These are phyloP conservation scores for Chrysodeixis includens DNA, from an alignment of 2,888 invertebrate genomes.

Conservation along the genomic window DNA sequence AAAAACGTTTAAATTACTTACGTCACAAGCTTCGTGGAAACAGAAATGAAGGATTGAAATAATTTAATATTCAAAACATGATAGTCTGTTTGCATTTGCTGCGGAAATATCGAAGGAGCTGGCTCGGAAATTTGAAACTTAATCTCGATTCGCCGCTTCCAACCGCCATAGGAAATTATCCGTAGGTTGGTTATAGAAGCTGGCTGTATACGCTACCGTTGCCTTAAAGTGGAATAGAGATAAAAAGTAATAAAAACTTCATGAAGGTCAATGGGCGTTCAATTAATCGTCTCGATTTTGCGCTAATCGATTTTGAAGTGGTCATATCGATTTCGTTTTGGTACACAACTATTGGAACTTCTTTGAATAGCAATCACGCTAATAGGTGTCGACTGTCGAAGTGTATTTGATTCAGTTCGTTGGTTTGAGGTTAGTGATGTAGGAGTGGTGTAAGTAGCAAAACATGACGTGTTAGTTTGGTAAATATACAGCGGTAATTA, in stretches of 20 bases:
- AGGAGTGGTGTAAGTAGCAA: conserved; percentile 12
- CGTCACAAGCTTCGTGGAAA: too few species aligned
- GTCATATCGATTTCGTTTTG: conserved; percentile 52
- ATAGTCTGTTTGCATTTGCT: conserved; percentile 32
- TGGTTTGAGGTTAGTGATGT: conserved; percentile 16
- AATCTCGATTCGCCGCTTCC: conserved; percentile 45
- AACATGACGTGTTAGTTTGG: conserved; percentile 6
- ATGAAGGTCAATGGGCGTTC: conserved; percentile 50
- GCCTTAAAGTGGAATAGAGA: conserved; percentile 30
- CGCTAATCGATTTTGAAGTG: conserved; percentile 59
- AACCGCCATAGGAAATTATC: conserved; percentile 43
- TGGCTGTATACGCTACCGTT: conserved; percentile 23
- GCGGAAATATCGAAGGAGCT: conserved; percentile 50
- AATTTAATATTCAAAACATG: conserved; percentile 24
- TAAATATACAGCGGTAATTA: too few species aligned
- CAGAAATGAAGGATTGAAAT: conserved; percentile 14
- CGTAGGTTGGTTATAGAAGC: conserved; percentile 23
- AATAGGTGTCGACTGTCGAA: conserved; percentile 47
- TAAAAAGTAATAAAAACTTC: conserved; percentile 27
- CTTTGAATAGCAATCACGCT: conserved; percentile 49
- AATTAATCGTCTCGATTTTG: conserved; percentile 41
- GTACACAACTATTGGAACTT: conserved; percentile 42
- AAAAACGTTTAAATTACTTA: conserved; percentile 48
- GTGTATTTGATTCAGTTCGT: conserved; percentile 37
- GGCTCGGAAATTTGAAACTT: conserved; percentile 47